Base-by-base conservation (phyloP, 2,888 invertebrate species). In the Epinotia ramella region DNA sequence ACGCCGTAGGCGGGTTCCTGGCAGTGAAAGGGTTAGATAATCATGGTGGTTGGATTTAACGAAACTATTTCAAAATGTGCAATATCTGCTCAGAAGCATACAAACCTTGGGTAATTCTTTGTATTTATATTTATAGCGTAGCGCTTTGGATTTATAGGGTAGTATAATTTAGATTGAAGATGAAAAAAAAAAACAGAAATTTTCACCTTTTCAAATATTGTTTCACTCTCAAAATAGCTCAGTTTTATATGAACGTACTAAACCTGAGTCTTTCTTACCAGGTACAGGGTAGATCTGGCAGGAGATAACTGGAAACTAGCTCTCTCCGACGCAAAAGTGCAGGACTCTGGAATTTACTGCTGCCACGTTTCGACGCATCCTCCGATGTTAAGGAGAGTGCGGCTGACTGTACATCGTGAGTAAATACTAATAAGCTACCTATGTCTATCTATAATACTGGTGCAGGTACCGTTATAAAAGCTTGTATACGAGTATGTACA, bases 361-460 rank as follows among this genome's bases (percentile, higher is more conserved):
- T 95, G 94, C 67, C 94, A 94, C 67, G 92, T 95, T 24, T 94
- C 94, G 2, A 94, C 94, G 1, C 93, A 95, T 77, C 94, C 94
- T 3, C 94, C 94, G 0, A 91, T 94, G 92, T 79, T 94, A 78
- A 88, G 89, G 75, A 82, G 91, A 67, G 90, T 92, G 72, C 88
- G 88, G 71, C 81, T 95, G 0, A 89, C 85, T 63, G 93, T 95
- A 3, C 88, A 94, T 80, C 86, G 94, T 95, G 81, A 92, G 92
- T 88, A 40, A 40, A 40, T 40, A 40, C 40, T 40, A 40, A 40
- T 9, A 40, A 40, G 40, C 40, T 40, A 40, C 9, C 40, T 40
- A 40, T 40, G 40, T 40, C 9, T 9, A 40, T 40, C 9, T 40
- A 9, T 7, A 7, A 40, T 40, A 40, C 40, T 40, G 9, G 9